Percentiles rank a stretch among this genome's conserved stretches.
Evolutionary conservation across 1,140 invertebrate genomes (phyloP).

Genomic region (Rhizoglyphus robini): DNA sequence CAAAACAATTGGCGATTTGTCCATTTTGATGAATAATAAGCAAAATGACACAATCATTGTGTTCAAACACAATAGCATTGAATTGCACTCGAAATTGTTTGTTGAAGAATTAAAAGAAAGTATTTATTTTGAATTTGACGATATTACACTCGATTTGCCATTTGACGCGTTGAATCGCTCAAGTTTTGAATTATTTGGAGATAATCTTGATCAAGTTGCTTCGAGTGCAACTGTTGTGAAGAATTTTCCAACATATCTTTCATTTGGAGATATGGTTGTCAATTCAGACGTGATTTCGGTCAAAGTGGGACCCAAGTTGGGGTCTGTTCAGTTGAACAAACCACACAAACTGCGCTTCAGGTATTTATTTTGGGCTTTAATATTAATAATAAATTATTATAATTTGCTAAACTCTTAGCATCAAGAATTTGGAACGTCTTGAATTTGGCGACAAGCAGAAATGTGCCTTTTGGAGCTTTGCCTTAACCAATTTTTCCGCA

Average conservation of each 20-base stretch:
- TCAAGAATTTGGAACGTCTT: not conserved
- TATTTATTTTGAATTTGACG: not conserved
- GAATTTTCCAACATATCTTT: not conserved
- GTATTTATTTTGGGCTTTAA: not conserved
- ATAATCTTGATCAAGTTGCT: not conserved
- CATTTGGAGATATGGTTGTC: not conserved
- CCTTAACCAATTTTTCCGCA: not conserved
- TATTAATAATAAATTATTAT: not conserved
- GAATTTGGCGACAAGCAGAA: not conserved
- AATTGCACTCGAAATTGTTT: not conserved
- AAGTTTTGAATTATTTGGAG: not conserved
- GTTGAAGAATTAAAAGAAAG: not conserved
- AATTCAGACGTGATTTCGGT: not conserved
- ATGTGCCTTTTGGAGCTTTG: slow-evolving; percentile 7
- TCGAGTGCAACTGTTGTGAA: not conserved
- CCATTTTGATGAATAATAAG: not conserved
- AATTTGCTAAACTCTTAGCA: not conserved
- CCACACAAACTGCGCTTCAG: not conserved
- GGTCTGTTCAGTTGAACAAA: not conserved
- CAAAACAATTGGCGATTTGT: not conserved
- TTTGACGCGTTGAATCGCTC: not conserved
- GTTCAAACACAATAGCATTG: not conserved
- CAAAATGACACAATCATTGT: not conserved
- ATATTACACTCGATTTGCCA: not conserved
- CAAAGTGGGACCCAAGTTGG: not conserved